Evolutionary conservation across 2,888 invertebrate genomes (phyloP).

Genomic region (Schizaphis graminum): DNA sequence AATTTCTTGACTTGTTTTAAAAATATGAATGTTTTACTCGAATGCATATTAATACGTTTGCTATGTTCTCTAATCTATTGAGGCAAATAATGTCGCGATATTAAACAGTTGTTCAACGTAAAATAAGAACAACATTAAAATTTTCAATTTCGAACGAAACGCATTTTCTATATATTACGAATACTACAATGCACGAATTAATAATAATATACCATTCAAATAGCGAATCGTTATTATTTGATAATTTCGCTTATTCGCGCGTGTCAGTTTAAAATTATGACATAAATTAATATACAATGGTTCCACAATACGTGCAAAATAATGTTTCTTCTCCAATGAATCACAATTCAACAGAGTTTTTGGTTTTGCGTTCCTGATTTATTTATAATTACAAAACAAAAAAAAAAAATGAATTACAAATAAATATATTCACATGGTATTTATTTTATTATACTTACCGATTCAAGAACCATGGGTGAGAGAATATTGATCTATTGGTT

Average conservation of each 20-base stretch:
- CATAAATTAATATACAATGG: background rate
- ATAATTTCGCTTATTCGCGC: background rate
- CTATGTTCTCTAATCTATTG: background rate
- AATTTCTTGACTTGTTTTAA: background rate
- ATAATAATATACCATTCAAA: background rate
- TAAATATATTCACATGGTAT: no score
- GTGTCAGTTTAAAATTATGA: background rate
- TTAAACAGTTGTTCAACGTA: background rate
- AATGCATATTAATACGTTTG: background rate
- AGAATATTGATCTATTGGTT: background rate
- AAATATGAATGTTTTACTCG: background rate
- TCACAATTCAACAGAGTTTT: background rate
- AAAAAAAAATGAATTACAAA: no score
- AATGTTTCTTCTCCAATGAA: background rate
- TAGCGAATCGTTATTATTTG: background rate
- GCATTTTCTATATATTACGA: background rate
- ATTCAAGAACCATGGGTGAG: fast-evolving
- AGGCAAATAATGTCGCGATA: background rate
- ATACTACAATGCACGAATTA: background rate
- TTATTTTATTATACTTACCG: background rate
- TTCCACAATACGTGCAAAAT: background rate
- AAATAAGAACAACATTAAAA: background rate
- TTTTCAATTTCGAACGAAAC: background rate
- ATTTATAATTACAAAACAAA: background rate
- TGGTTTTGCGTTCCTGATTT: background rate